phyloP scores from a whole-genome alignment of 2,797 vertebrate genomes.

The Trachurus trachurus region DNA sequence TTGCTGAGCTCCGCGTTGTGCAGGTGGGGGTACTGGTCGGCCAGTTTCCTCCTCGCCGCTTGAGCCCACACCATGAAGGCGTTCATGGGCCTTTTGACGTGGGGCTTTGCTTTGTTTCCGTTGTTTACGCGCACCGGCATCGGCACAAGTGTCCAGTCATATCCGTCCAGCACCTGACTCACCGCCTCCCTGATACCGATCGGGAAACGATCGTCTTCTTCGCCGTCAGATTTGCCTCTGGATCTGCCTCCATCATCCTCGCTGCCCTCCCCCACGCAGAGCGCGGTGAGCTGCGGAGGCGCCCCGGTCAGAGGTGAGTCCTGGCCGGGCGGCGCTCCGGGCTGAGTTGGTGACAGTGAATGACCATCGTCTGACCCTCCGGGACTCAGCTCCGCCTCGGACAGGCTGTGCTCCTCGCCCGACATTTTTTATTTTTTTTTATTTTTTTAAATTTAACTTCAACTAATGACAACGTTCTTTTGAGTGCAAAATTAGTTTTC shows the following conservation, averaged over 20 bases:
- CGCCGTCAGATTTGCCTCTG: constrained; percentile 84
- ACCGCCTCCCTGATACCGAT: constrained; percentile 98
- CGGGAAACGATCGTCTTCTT: constrained; percentile 95
- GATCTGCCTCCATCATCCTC: constrained; percentile 68
- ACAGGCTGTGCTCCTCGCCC: constrained; percentile 95
- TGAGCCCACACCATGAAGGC: constrained; percentile 98
- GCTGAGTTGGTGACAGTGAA: constrained; percentile 91
- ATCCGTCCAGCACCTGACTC: constrained; percentile 97
- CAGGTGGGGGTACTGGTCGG: constrained; percentile 98
- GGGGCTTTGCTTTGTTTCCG: constrained; percentile 96
- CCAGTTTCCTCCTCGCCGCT: constrained; percentile 95
- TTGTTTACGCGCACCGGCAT: constrained; percentile 98
- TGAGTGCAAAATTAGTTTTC: constrained; percentile 2
- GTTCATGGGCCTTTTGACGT: constrained; percentile 96
- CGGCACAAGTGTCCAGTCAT: constrained; percentile 99
- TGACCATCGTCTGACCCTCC: constrained; percentile 95
- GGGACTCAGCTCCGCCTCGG: constrained; percentile 96
- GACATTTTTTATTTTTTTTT: constrained; percentile 79
- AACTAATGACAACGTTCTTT: constrained; percentile 4
- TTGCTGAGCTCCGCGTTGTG: constrained; percentile 99
- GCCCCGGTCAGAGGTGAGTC: constrained; percentile 81
- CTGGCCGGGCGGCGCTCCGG: constrained; percentile 72
- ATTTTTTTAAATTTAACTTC: constrained; percentile 1
- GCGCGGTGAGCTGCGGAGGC: constrained; percentile 75
- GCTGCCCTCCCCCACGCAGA: constrained; percentile 77